phyloP scores from a whole-genome alignment of 2,797 vertebrate genomes.

The Aselliscus stoliczkanus region DNA sequence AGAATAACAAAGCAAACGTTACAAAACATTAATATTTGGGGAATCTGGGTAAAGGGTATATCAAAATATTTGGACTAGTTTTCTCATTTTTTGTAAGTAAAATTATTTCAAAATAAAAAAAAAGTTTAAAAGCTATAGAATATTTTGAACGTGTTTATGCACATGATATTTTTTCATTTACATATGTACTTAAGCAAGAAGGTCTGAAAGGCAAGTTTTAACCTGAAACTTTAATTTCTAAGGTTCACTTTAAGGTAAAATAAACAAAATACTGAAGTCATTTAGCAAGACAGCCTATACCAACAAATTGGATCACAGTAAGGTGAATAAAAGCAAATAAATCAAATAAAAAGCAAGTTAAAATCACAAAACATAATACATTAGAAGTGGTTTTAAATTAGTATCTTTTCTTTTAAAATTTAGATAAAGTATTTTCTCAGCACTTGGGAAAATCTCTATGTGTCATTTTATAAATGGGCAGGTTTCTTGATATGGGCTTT shows the following conservation, averaged over 20 bases:
- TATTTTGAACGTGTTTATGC: neutral
- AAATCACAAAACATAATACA: slow-evolving; percentile 11
- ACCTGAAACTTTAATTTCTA: slow-evolving; percentile 41
- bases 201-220: slow-evolving; percentile 23
- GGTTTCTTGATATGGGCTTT: neutral
- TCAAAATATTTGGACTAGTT: neutral
- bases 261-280: neutral
- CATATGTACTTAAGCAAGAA: neutral
- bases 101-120: slow-evolving; percentile 1
- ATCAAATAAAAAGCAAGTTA: neutral
- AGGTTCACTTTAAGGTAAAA: neutral
- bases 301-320: slow-evolving; percentile 8
- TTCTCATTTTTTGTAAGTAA: slow-evolving; percentile 6
- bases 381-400: slow-evolving; percentile 12
- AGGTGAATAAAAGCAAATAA: slow-evolving; percentile 34
- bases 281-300: neutral
- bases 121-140: neutral
- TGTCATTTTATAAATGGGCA: neutral
- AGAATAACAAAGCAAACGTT: neutral
- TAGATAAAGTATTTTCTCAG: slow-evolving; percentile 9
- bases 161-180: slow-evolving; percentile 25
- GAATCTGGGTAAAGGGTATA: neutral
- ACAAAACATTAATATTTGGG: slow-evolving; percentile 2
- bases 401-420: neutral
- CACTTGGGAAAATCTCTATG: neutral